Evolutionary conservation across 2,888 invertebrate genomes (phyloP), one percentile per base, ranked within the genome.

Genomic region (Mystacides longicornis): DNA sequence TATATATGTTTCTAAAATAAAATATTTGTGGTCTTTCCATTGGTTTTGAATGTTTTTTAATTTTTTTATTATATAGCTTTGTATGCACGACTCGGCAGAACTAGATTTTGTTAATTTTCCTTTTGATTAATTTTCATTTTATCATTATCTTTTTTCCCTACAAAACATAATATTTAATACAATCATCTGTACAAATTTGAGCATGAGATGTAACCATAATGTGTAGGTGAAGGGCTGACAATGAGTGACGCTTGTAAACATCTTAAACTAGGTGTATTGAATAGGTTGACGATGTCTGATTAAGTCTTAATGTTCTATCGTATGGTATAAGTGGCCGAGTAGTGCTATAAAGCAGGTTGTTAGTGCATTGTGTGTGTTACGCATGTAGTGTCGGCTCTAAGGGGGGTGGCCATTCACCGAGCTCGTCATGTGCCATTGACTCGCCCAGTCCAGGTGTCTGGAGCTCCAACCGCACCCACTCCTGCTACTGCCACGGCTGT

Each of bases 361-460:
- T n/a, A 48, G 48, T 33, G 54, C 49, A 56, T 56, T 56, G 56
- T 47, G 57, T 70, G 68, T 70, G 69, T 69, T 71, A 67, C 67
- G 64, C 63, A 68, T 80, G 78, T 82, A 81, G 89, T 86, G 68
- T 88, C 89, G 69, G 87, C 88, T 65, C 75, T 91, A 67, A 81
- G 90, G 70, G 91, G 90, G 66, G 89, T 89, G 65, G 87, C 90
- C 63, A 86, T 91, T 66, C 89, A 90, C 69, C 81, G 89, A 67
- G 87, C 88, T 66, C 79, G 87, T 66, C 66, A 61, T 65, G 64
- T 62, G 78, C 80, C 64, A 79, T 83, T 62, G 77, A 81, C 72
- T 80, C 85, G 66, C 81, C 82, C 63, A 67, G 78, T 37, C 57
- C 54, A 27, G 81, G 86, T 66, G 67, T 74, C 81, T 55, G 75